Evolutionary conservation across 2,113 vertebrate species (phyloP).

Genomic region (Phylloscopus trochilus): DNA sequence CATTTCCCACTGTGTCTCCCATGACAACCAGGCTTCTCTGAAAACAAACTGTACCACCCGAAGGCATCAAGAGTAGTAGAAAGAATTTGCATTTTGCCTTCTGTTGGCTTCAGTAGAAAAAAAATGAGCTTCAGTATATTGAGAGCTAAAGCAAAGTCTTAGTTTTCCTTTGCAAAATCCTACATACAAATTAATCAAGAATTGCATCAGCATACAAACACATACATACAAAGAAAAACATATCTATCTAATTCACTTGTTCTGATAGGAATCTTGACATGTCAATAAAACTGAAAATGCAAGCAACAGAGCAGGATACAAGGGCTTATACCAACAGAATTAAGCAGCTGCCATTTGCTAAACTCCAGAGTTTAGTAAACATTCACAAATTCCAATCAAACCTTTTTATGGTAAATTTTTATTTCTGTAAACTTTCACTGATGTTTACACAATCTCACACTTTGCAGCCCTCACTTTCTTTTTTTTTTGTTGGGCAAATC

Average conservation of each 20-base stretch:
- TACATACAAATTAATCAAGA: neutral
- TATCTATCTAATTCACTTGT: neutral
- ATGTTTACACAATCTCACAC: neutral
- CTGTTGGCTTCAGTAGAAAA: neutral
- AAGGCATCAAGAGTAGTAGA: neutral
- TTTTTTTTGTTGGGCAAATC: neutral
- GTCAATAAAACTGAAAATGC: neutral
- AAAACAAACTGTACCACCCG: constrained; percentile 15
- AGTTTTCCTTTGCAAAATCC: neutral
- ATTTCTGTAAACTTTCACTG: neutral
- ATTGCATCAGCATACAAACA: neutral
- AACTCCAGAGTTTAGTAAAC: neutral
- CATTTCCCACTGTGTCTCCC: constrained; percentile 38
- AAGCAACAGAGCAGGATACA: neutral
- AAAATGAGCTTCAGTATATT: neutral
- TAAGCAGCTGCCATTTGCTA: neutral
- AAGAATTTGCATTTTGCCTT: constrained; percentile 5
- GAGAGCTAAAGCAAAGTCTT: neutral
- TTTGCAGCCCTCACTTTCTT: neutral
- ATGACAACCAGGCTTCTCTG: constrained; percentile 31
- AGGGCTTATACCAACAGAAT: neutral
- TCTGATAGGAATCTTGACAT: neutral
- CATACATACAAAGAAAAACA: neutral
- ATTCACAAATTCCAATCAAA: neutral
- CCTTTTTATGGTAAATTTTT: neutral